phyloP scores from a whole-genome alignment of 2,797 vertebrate species.

The Chiloscyllium punctatum region DNA sequence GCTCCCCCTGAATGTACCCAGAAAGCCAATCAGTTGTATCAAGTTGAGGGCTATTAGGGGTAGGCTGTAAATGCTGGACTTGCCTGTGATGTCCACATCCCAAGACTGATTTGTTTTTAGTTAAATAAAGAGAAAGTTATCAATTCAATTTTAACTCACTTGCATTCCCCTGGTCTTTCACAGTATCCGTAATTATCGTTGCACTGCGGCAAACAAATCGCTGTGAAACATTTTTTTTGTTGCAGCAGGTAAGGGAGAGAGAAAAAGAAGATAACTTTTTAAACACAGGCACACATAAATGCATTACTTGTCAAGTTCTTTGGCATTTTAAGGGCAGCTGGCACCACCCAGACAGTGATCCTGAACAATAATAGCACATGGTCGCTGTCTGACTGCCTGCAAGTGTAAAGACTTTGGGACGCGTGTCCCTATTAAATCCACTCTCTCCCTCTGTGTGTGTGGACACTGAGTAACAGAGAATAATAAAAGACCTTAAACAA shows the following conservation, averaged over 20 bases:
- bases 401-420: slow-evolving; percentile 46
- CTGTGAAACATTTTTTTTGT: slow-evolving; percentile 54
- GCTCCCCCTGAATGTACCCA: not conserved
- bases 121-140: not conserved
- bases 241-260: not conserved
- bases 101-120: not conserved
- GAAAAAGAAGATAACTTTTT: slow-evolving; percentile 36
- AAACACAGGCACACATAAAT: slow-evolving; percentile 21
- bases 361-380: slow-evolving; percentile 68
- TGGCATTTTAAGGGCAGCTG: slow-evolving; percentile 54
- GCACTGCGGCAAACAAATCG: slow-evolving; percentile 69
- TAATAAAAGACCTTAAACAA: slow-evolving; percentile 48
- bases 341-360: slow-evolving; percentile 34
- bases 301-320: slow-evolving; percentile 55
- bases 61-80: not conserved
- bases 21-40: not conserved
- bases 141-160: slow-evolving; percentile 44
- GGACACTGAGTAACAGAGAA: slow-evolving; percentile 53
- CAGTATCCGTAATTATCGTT: slow-evolving; percentile 67
- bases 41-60: not conserved
- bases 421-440: slow-evolving; percentile 54
- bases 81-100: not conserved
- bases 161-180: slow-evolving; percentile 66
- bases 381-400: slow-evolving; percentile 59
- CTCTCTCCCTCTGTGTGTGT: slow-evolving; percentile 39